Evolutionary conservation across 1,140 invertebrate species (phyloP).

Genomic region (Dendroctonus valens): DNA sequence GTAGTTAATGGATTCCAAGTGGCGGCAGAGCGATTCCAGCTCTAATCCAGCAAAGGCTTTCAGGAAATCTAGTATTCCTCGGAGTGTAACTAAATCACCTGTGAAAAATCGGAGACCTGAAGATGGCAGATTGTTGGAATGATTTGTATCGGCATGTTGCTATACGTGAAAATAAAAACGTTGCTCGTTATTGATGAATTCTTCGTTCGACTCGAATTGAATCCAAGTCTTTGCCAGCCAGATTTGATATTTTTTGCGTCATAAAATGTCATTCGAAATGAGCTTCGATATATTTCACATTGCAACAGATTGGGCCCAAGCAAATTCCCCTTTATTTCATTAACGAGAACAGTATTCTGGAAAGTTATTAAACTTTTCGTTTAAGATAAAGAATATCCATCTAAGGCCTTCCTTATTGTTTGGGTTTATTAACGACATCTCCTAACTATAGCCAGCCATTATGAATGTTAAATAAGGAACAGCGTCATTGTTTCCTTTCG

Average conservation of each 20-base stretch:
- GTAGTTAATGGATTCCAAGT: constrained; percentile 37
- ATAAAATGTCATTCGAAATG: no score
- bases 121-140: constrained; percentile 38
- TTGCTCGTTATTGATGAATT: constrained; percentile 22
- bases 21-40: constrained; percentile 26
- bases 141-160: constrained; percentile 34
- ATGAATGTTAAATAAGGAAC: constrained; percentile 37
- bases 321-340: neutral
- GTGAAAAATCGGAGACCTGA: constrained; percentile 42
- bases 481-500: constrained; percentile 38
- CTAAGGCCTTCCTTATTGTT: constrained; percentile 32
- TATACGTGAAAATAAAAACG: constrained; percentile 36
- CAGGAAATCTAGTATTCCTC: constrained; percentile 41
- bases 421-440: constrained; percentile 37
- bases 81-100: constrained; percentile 43
- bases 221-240: no score
- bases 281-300: no score
- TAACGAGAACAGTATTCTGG: neutral
- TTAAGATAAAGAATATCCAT: constrained; percentile 24
- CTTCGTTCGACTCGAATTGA: neutral
- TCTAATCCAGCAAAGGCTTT: constrained; percentile 36
- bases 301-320: no score
- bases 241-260: no score
- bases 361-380: constrained; percentile 27
- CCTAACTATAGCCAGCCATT: constrained; percentile 32